phyloP scores from a whole-genome alignment of 2,888 invertebrate genomes.

The Pterostichus niger region DNA sequence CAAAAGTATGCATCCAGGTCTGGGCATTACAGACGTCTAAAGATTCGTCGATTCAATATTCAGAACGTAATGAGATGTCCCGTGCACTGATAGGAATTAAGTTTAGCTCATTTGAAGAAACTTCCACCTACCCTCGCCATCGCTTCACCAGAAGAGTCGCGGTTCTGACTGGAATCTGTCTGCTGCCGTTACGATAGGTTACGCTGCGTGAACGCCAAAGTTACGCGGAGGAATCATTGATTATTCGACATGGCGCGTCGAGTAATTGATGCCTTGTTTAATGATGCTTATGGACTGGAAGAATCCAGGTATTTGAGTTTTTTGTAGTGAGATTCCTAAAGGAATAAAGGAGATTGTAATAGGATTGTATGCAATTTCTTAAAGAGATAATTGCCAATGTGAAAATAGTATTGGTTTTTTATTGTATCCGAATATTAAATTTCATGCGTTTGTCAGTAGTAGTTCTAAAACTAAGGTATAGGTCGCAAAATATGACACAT shows the following conservation, averaged over 20 bases:
- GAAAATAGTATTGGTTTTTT: too few relatives aligned
- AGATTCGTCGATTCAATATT: constrained; percentile 70
- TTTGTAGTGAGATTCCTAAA: background rate
- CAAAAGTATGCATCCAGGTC: constrained; percentile 3
- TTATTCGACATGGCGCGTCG: constrained; percentile 39
- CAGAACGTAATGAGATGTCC: constrained; percentile 73
- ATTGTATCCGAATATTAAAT: too few relatives aligned
- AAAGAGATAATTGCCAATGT: too few relatives aligned
- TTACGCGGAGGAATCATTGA: constrained; percentile 37
- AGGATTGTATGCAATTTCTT: too few relatives aligned
- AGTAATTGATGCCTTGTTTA: constrained; percentile 57
- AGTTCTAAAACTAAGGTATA: too few relatives aligned
- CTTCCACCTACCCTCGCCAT: constrained; percentile 28
- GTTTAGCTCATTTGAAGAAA: constrained; percentile 58
- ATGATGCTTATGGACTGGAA: constrained; percentile 47
- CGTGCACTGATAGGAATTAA: constrained; percentile 68
- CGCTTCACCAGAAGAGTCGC: too few relatives aligned
- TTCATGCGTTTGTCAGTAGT: too few relatives aligned
- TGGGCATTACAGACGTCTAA: constrained; percentile 7
- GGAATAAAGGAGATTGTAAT: background rate
- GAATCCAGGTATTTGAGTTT: constrained; percentile 27
- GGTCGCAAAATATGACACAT: too few relatives aligned
- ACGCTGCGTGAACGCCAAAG: background rate
- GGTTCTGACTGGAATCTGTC: background rate
- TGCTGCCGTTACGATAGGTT: background rate